These are phyloP conservation scores for Phoenicopterus ruber DNA, from an alignment of 2,113 vertebrate genomes.

Conservation along the genomic window DNA sequence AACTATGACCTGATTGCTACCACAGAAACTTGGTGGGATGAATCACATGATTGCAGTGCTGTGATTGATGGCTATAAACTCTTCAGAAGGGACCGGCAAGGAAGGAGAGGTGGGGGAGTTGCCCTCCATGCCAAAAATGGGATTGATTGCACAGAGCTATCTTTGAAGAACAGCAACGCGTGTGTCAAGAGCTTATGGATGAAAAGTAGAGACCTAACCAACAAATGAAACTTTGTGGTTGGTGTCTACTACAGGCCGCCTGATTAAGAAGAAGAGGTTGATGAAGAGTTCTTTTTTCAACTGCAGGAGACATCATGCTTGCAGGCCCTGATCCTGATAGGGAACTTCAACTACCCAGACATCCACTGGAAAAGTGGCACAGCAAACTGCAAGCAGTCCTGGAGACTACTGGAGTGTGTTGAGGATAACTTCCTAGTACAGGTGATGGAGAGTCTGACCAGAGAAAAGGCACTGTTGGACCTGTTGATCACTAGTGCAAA, in stretches of 20 bases:
- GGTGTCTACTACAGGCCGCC: not conserved
- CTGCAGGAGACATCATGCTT: too few relatives aligned
- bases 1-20: not conserved
- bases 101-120: not conserved
- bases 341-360: too few relatives aligned
- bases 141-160: not conserved
- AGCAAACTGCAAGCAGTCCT: too few relatives aligned
- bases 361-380: too few relatives aligned
- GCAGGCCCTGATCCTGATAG: too few relatives aligned
- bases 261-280: not conserved
- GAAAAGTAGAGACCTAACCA: not conserved
- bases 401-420: not conserved
- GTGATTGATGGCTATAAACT: not conserved
- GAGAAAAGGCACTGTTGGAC: not conserved
- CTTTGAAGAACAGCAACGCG: not conserved
- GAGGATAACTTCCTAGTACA: not conserved
- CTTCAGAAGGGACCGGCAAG: not conserved
- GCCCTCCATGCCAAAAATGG: not conserved
- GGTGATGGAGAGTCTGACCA: not conserved
- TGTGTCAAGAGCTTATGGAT: not conserved
- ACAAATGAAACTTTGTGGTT: not conserved
- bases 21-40: not conserved
- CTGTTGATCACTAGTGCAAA: not conserved
- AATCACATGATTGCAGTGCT: not conserved
- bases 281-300: not conserved